Base-by-base conservation (phyloP, 2,113 vertebrate species). In the Saccopteryx bilineata region DNA sequence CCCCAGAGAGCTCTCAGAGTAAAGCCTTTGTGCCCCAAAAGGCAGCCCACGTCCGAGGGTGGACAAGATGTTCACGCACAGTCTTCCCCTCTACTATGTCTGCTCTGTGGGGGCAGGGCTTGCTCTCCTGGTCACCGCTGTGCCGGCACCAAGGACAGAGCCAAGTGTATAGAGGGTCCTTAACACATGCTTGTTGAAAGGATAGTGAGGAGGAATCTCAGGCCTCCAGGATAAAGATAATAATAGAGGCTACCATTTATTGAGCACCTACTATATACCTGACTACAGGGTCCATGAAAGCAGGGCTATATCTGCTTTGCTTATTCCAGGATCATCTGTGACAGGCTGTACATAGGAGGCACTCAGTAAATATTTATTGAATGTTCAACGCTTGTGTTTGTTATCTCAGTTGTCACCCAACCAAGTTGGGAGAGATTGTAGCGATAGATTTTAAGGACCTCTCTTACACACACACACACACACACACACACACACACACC, bases 391-490 rank as follows among this genome's bases (percentile, higher is more conserved):
- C 86, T 66, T 75, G 46, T 75, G 3, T 92, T 24, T 61, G 63
- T 72, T 69, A 85, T 39, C 91, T 85, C 26, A 28, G 84, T 91
- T 68, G 86, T 93, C 86, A 86, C 52, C 28, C 91, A 86, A 82
- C 88, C 39, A 63, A 88, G 80, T 87, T 28, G 48, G 85, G 87
- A 76, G 65, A 65, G 60, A 66, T 24, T 5, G 15, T 21, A n/a
- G 31, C 18, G 61, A 83, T 12, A 52, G 28, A 81, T 33, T 92
- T 33, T 87, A 50, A 76, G 65, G 87, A 66, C 14, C 48, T 84
- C 14, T 71, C 33, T 78, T 12, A 50, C 46, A 33, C 3, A 68
- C 65, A 31, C 3, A 63, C 24, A 8, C 58, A 13, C 72, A 76
- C 31, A 69, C 31, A 33, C 74, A 66, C 46, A 69, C 54, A 6